A percentile compares a stretch with the other conserved stretches of the same genome.
These are phyloP conservation scores for Eremophila alpestris DNA, from an alignment of 2,797 vertebrate species.

Conservation along the genomic window DNA sequence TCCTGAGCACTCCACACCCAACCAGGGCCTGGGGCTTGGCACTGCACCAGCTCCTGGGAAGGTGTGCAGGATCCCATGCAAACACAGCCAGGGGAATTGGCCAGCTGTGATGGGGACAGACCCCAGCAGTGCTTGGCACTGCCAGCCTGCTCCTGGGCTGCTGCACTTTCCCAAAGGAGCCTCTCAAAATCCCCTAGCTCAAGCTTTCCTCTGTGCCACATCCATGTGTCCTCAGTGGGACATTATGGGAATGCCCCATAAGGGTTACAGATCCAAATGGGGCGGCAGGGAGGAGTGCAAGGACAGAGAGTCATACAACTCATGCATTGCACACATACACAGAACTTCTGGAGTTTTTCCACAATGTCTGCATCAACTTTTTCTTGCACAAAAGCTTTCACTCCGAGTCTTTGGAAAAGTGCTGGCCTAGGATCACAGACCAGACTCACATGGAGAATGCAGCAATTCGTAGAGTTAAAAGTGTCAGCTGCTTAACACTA, in stretches of 20 bases:
- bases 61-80: accelerated
- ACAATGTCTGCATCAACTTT: background rate
- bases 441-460: background rate
- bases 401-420: background rate
- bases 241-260: background rate
- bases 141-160: background rate
- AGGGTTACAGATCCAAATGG: background rate
- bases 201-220: accelerated
- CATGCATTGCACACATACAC: accelerated
- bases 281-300: background rate
- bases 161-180: background rate
- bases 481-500: constrained; percentile 22
- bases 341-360: background rate
- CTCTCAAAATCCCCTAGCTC: background rate
- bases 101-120: accelerated
- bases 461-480: background rate
- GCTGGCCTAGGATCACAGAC: background rate
- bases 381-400: background rate
- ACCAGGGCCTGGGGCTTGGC: background rate
- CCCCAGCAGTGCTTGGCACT: background rate
- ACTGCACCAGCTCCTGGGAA: accelerated
- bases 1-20: background rate
- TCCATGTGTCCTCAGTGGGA: accelerated
- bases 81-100: background rate
- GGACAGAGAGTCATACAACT: background rate